Conservation (phyloP, 2,797 vertebrate species). For the Rhinella marina region DNA sequence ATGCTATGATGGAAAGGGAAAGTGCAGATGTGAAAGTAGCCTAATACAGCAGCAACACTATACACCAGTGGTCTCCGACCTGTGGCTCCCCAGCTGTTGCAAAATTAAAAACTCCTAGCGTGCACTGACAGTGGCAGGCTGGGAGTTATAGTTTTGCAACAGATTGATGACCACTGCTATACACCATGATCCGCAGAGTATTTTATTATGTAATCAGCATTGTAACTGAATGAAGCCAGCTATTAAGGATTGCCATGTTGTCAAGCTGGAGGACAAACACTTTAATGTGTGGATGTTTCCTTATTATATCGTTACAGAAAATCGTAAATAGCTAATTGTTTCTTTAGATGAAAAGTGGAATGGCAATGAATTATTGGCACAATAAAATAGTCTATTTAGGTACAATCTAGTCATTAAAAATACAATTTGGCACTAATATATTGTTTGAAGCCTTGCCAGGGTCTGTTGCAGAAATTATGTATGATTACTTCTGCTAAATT, state of each 20-base stretch:
- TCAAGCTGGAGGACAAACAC: slow-evolving; percentile 28
- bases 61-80: too few species aligned
- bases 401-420: slow-evolving; percentile 58
- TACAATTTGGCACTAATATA: slow-evolving; percentile 62
- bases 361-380: slow-evolving; percentile 50
- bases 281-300: slow-evolving; percentile 20
- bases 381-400: slow-evolving; percentile 53
- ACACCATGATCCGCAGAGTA: not conserved
- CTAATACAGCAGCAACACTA: too few species aligned
- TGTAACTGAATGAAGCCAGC: slow-evolving; percentile 1
- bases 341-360: slow-evolving; percentile 45
- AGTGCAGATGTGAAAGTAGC: too few species aligned
- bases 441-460: slow-evolving; percentile 62
- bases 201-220: not conserved
- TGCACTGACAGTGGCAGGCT: not conserved
- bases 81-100: too few species aligned
- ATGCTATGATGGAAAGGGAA: too few species aligned
- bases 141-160: not conserved
- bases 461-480: slow-evolving; percentile 62
- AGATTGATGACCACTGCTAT: not conserved
- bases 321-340: slow-evolving; percentile 57
- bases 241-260: slow-evolving; percentile 23
- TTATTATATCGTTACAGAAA: slow-evolving; percentile 45
- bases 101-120: too few species aligned
- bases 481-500: slow-evolving; percentile 64